Evolutionary conservation across 2,888 invertebrate genomes (phyloP).

Genomic region (Sphaerophoria rueppellii): DNA sequence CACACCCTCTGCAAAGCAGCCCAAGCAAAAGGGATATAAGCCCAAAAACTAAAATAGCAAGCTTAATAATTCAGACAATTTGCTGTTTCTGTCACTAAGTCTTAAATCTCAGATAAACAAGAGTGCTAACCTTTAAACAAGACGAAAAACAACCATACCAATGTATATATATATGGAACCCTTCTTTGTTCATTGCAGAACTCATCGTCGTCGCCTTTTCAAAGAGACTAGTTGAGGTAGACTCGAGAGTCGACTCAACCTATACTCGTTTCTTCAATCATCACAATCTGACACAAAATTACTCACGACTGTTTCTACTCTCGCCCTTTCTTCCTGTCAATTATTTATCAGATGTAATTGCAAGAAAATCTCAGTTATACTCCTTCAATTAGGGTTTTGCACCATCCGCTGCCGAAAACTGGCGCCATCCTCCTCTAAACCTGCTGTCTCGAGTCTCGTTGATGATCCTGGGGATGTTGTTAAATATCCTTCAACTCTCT

Average conservation of each 20-base stretch:
- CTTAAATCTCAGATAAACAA: slow-evolving; percentile 48
- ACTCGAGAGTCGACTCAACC: background rate
- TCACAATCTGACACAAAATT: slow-evolving; percentile 66
- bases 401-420: slow-evolving; percentile 31
- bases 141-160: background rate
- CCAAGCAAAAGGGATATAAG: background rate
- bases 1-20: background rate
- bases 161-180: slow-evolving; percentile 18
- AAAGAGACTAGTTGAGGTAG: background rate
- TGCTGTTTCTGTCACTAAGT: slow-evolving; percentile 46
- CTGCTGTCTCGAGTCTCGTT: background rate
- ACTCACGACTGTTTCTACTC: slow-evolving; percentile 23
- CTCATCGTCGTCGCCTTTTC: background rate
- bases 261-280: slow-evolving; percentile 30
- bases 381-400: slow-evolving; percentile 49
- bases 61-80: slow-evolving; percentile 64
- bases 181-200: background rate
- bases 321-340: slow-evolving; percentile 45
- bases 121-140: background rate
- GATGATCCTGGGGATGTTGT: slow-evolving; percentile 16
- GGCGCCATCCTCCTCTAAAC: too few species aligned
- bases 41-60: slow-evolving; percentile 33
- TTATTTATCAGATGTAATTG: slow-evolving; percentile 68
- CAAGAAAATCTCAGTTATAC: slow-evolving; percentile 50
- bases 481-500: slow-evolving; percentile 32